Base-by-base conservation (phyloP, 2,113 vertebrate species). In the Campylomormyrus tamandua region DNA sequence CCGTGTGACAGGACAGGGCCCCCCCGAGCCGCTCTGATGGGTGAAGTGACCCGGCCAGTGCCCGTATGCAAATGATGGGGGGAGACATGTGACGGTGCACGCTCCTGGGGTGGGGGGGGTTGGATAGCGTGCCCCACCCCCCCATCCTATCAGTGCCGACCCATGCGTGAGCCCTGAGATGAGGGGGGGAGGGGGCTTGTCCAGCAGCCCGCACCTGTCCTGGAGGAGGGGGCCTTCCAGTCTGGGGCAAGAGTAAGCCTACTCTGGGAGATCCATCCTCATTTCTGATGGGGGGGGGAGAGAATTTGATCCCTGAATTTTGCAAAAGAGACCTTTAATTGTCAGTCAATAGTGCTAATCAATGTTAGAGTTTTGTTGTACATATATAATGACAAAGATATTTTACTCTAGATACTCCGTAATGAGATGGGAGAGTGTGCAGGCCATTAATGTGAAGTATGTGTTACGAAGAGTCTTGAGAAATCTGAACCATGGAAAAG, bases 21-120 rank as follows among this genome's bases (percentile, higher is more conserved):
- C n/a, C 45, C 45, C 46, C 3, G 56, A 66, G 4, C 42, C 2
- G 19, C 58, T 87, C 89, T 45, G 83, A 62, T 90, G 80, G 83
- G 89, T 86, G 86, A 90, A 84, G 87, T 83, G 88, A 89, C 74
- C 87, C 87, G 62, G 31, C 24, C 11, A 48, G 87, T 50, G 52
- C 42, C 74, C 53, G n/a, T 50, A 89, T 89, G 87, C 87, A 83
- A 90, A 85, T 70, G n/a, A 24, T 45, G n/a, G 11, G 13, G 4
- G 86, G 31, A 87, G 84, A 87, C 45, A 70, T 49, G 83, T 70
- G 27, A 24, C 42, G 3, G n/a, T 31, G 89, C 53, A 8, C 1
- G 35, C 74, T 80, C 31, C 35, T 19, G 48, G 56, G 46, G 56
- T 3, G 42, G 66, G 39, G 45, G 11, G 24, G 10, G 39, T 17